Percentiles rank a stretch among this genome's conserved stretches.
Conservation (phyloP, 2,888 invertebrate genomes). For the Pristionchus arcanus region DNA sequence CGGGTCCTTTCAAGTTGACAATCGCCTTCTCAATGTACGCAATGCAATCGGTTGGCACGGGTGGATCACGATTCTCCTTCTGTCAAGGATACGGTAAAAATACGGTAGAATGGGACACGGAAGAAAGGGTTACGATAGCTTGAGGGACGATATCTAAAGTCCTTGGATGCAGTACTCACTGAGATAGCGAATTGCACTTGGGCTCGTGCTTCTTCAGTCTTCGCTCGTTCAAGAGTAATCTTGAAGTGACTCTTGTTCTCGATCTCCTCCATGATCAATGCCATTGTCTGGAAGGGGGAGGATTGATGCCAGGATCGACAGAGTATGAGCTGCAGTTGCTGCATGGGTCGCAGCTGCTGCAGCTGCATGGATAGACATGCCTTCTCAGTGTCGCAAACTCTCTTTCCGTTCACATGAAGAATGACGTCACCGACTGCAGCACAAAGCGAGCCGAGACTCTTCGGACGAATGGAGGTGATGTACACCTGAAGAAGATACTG, state of each 20-base stretch:
- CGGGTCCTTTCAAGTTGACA: not conserved
- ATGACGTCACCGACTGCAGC: conserved; percentile 12
- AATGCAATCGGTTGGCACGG: not conserved
- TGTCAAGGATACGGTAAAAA: too few relatives aligned
- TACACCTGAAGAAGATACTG: not conserved
- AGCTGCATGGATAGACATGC: not conserved
- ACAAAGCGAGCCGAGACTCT: conserved; percentile 6
- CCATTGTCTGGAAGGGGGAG: not conserved
- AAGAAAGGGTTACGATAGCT: not conserved
- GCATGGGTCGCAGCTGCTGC: not conserved
- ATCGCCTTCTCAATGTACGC: conserved; percentile 30
- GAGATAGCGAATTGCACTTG: not conserved
- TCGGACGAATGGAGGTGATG: not conserved
- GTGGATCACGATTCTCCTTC: conserved; percentile 44
- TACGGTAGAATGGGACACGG: too few relatives aligned
- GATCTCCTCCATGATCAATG: not conserved
- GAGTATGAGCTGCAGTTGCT: not conserved
- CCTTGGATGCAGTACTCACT: not conserved
- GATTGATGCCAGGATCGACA: too few relatives aligned
- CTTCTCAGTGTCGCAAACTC: conserved; percentile 16
- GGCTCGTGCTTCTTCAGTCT: not conserved
- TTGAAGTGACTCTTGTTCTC: not conserved
- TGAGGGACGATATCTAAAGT: not conserved
- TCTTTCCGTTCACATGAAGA: conserved; percentile 15
- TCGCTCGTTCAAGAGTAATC: conserved; percentile 22